Percentiles rank a stretch among this genome's conserved stretches.
Conservation (phyloP, 2,113 vertebrate species). For the Regulus satrapa region DNA sequence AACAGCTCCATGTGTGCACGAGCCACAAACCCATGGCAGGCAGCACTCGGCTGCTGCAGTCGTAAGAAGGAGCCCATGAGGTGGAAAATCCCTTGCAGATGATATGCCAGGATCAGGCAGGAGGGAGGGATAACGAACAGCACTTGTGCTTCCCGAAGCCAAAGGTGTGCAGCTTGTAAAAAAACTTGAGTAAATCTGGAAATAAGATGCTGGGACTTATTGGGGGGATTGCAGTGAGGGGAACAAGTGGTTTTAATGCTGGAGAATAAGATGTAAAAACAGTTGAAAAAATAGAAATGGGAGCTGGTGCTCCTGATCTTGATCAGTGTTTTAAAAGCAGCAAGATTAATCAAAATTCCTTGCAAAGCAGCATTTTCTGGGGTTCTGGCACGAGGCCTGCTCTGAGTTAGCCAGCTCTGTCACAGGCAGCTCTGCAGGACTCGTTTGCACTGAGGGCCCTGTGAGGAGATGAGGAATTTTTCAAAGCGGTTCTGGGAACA, state of each 20-base stretch:
- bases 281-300: background rate
- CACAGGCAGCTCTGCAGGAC: background rate
- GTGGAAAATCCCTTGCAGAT: slow-evolving; percentile 40
- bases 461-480: background rate
- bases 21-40: background rate
- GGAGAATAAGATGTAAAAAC: background rate
- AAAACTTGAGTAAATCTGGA: background rate
- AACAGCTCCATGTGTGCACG: background rate
- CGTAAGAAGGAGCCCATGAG: slow-evolving; percentile 12
- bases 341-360: background rate
- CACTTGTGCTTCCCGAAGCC: background rate
- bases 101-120: slow-evolving; percentile 23
- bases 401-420: background rate
- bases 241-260: background rate
- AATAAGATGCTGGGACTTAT: background rate
- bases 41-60: background rate
- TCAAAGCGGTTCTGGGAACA: background rate
- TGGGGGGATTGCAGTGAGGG: background rate
- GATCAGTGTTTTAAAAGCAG: background rate
- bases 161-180: background rate
- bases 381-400: fast-evolving
- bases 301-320: background rate
- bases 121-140: background rate
- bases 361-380: background rate
- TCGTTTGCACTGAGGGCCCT: fast-evolving